phyloP scores from a whole-genome alignment of 2,113 vertebrate species.

The Mustelus asterias region DNA sequence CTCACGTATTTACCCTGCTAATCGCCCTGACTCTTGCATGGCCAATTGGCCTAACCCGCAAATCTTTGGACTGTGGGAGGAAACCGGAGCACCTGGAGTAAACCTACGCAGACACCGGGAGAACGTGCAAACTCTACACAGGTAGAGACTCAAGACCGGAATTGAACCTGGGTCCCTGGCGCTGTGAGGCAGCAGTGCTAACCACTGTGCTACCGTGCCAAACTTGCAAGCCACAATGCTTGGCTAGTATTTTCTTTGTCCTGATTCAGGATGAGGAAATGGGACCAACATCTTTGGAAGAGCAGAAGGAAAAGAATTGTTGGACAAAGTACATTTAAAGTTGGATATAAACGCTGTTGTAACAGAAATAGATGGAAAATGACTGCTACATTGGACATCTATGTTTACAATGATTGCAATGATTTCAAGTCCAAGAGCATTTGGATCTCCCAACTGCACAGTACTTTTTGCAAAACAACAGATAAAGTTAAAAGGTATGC shows the following conservation, averaged over 20 bases:
- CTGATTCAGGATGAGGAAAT: neutral
- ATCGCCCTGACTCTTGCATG: no score
- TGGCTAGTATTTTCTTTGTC: neutral
- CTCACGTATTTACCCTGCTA: no score
- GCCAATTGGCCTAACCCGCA: no score
- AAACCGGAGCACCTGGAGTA: no score
- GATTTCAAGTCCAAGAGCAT: neutral
- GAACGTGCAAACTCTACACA: no score
- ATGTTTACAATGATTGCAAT: neutral
- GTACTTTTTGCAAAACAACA: neutral
- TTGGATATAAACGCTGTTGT: neutral
- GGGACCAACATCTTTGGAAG: neutral
- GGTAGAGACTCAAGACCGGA: no score
- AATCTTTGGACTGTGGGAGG: no score
- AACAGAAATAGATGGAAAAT: neutral
- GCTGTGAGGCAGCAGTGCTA: no score
- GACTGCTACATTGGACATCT: neutral
- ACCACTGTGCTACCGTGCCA: no score
- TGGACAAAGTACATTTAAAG: neutral
- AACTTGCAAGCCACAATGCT: no score
- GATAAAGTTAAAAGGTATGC: neutral
- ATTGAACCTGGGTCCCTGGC: no score
- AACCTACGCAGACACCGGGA: no score
- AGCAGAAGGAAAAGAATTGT: neutral
- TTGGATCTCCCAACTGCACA: neutral